Percentiles rank a stretch among this genome's conserved stretches.
phyloP scores from a whole-genome alignment of 1,140 invertebrate genomes.

The Tachypleus tridentatus region DNA sequence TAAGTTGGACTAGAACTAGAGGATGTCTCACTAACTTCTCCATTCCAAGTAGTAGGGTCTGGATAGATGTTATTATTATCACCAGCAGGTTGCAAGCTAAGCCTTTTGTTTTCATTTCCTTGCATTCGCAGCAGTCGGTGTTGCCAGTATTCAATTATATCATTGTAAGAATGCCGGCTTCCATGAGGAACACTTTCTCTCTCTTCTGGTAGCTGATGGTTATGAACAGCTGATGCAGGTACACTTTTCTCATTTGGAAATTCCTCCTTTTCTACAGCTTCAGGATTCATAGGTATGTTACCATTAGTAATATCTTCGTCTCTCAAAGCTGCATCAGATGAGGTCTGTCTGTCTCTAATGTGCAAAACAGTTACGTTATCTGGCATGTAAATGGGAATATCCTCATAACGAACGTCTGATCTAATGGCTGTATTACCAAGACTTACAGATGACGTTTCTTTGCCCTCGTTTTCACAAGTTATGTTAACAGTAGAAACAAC shows the following conservation, averaged over 20 bases:
- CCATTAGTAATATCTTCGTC: constrained; percentile 8
- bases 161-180: constrained; percentile 18
- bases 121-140: neutral
- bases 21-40: constrained; percentile 15
- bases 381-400: constrained; percentile 1
- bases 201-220: neutral
- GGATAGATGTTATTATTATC: constrained; percentile 16
- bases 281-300: neutral
- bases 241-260: neutral
- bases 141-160: neutral
- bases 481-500: neutral
- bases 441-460: neutral
- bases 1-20: constrained; percentile 23
- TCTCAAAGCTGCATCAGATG: neutral
- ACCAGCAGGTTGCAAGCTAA: neutral
- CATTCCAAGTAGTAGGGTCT: constrained; percentile 21
- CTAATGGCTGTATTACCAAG: neutral
- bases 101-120: neutral
- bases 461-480: neutral
- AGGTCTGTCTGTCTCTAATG: neutral
- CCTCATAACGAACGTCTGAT: constrained; percentile 14
- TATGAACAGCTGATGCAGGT: neutral
- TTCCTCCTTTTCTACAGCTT: neutral
- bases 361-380: neutral
- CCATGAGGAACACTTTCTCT: neutral